Base-by-base conservation (phyloP, 2,113 vertebrate genomes). In the Scartelaos histophorus region DNA sequence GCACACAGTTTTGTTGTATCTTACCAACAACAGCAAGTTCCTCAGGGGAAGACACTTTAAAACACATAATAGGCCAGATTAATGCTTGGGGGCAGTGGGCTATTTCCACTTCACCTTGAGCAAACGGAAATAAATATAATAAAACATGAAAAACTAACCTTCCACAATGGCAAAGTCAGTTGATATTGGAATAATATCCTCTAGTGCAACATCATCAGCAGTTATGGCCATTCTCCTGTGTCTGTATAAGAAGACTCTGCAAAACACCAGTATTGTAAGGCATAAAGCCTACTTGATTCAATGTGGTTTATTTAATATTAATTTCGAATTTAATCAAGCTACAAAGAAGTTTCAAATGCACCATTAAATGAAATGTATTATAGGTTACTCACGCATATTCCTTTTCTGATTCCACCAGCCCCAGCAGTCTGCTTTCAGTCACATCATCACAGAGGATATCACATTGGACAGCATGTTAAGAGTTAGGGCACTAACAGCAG, bases 141-240 rank as follows among this genome's bases (percentile, higher is more conserved):
- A 64, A 72, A 15, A 29, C 1, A 54, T 16, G 38, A 43, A 51
- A 51, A 51, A 53, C 77, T 89, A 90, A 97, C 97, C 95, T 94
- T 97, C 96, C 76, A 96, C 94, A 79, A 97, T 84, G 0, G 91
- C 82, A 83, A 97, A 96, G 38, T 94, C 93, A 1, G 93, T 85
- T 0, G 93, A 92, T 83, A 99, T 82, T 0, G 95, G 96, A 68
- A 99, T 84, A 4, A 97, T 88, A 4, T 88, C 88, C 76, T 96
- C 95, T 84, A 98, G 90, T 22, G 92, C 93, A 58, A 99, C 93
- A 9, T 98, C 97, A 0, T 96, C 95, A 11, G 94, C 96, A 0
- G 95, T 89, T 45, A 98, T 95, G 54, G 97, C 96, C 97, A 98
- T 98, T 82, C 97, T 92, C 79, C 95, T 93, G 84, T 98, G 97